phyloP scores from a whole-genome alignment of 1,140 invertebrate genomes.

The Pectinophora gossypiella region DNA sequence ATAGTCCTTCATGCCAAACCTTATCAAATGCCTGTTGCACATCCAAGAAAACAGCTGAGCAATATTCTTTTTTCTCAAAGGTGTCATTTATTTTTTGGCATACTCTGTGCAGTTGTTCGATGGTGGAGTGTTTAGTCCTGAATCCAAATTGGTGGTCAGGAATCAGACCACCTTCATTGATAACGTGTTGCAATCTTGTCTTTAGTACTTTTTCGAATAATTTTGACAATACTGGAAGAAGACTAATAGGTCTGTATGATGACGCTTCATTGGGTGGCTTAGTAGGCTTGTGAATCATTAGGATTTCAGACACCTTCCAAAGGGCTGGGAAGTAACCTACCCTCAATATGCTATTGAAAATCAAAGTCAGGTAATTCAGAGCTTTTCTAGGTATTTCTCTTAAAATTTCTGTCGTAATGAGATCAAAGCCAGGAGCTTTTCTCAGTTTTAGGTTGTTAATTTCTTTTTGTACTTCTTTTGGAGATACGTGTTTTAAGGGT shows the following conservation, averaged over 20 bases:
- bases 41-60: slow-evolving; percentile 17
- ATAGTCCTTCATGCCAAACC: neutral
- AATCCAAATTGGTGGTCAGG: slow-evolving; percentile 40
- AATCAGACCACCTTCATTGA: neutral
- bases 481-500: neutral
- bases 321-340: neutral
- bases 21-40: slow-evolving; percentile 40
- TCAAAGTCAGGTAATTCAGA: neutral
- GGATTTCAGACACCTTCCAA: neutral
- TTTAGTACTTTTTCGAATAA: neutral
- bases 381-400: neutral
- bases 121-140: slow-evolving; percentile 25
- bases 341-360: slow-evolving; percentile 1
- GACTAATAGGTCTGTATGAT: slow-evolving; percentile 5
- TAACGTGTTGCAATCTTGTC: neutral
- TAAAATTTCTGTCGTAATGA: neutral
- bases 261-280: neutral
- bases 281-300: slow-evolving; percentile 9
- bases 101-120: slow-evolving; percentile 27
- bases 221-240: slow-evolving; percentile 1
- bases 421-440: neutral
- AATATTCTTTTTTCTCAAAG: slow-evolving; percentile 28
- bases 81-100: slow-evolving; percentile 15
- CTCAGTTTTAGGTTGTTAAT: neutral
- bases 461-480: neutral